A percentile compares a stretch with the other conserved stretches of the same genome.
Evolutionary conservation across 2,113 vertebrate genomes (phyloP).

Genomic region (Heptranchias perlo): DNA sequence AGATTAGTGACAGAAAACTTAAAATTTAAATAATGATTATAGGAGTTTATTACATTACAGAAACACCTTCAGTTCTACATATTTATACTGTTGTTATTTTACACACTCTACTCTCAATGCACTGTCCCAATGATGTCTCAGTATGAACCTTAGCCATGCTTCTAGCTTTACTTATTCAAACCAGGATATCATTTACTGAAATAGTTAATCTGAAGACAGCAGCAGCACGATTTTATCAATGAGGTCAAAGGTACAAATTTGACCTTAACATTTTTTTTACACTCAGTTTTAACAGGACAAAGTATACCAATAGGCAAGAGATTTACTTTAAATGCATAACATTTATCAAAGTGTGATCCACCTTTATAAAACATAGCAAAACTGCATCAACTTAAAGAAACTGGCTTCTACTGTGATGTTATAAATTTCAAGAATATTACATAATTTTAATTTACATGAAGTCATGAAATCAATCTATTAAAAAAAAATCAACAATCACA

Average conservation of each 20-base stretch:
- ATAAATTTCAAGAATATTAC: constrained; percentile 2
- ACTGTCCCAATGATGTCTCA: background rate
- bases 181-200: background rate
- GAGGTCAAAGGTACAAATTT: background rate
- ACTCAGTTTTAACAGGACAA: background rate
- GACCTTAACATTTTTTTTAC: background rate
- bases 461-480: background rate
- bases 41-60: background rate
- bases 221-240: background rate
- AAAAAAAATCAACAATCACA: background rate
- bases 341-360: background rate
- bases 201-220: background rate
- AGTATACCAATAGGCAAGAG: background rate
- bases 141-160: background rate
- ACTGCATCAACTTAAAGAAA: background rate
- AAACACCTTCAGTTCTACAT: background rate
- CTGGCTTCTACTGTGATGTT: background rate
- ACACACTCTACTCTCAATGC: too few species aligned
- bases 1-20: too few species aligned
- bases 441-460: background rate
- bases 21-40: background rate
- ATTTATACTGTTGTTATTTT: too few species aligned
- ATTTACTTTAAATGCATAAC: background rate
- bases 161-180: background rate
- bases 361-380: background rate